Percentiles rank a stretch among this genome's conserved stretches.
phyloP scores from a whole-genome alignment of 2,113 vertebrate species.

The Tachycineta bicolor region DNA sequence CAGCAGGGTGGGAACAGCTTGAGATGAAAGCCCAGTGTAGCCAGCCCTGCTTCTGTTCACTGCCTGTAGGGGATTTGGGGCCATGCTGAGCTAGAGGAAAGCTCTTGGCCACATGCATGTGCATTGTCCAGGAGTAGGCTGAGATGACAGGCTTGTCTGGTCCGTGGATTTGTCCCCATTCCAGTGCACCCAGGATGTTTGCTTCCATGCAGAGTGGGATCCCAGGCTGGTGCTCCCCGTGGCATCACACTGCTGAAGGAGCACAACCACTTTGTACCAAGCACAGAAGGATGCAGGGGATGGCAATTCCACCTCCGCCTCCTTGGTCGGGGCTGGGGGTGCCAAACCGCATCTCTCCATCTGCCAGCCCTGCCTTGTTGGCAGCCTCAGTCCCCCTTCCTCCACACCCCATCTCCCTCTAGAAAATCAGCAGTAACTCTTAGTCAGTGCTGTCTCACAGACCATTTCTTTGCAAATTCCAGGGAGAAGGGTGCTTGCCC shows the following conservation, averaged over 20 bases:
- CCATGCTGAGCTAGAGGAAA: neutral
- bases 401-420: neutral
- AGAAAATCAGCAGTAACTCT: neutral
- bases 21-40: neutral
- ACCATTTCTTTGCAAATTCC: neutral
- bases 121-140: neutral
- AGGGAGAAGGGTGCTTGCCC: neutral
- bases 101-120: neutral
- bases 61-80: neutral
- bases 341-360: neutral
- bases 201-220: neutral
- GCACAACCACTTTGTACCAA: neutral
- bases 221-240: accelerated
- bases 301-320: neutral
- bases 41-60: neutral
- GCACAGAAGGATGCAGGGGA: neutral
- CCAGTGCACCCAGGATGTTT: neutral
- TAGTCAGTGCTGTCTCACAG: neutral
- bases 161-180: neutral
- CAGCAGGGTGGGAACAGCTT: neutral
- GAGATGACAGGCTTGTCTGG: neutral
- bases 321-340: accelerated
- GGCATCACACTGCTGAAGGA: neutral
- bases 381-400: neutral
- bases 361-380: neutral